Evolutionary conservation across 1,140 invertebrate genomes (phyloP), one percentile per base, ranked within the genome.

Genomic region (Geopemphigus sp.): DNA sequence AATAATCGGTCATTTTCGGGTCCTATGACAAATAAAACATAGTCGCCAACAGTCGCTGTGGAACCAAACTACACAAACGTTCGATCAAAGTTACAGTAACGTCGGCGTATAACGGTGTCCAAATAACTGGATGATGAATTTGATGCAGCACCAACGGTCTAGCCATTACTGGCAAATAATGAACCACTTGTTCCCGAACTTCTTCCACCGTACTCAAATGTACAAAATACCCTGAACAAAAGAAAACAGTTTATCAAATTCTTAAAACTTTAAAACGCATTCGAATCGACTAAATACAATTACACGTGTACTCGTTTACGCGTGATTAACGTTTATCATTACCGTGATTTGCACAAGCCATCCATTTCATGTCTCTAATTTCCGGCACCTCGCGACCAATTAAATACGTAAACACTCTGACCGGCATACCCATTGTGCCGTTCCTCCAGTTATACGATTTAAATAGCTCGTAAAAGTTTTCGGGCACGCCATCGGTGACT

Each of bases 331-430:
- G 50, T 19, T 76, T 39, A 39, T 74, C 81, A 26, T 83, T 85
- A 90, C 92, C 93, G 88, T 90, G 90, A 87, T 99, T 98, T 5
- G 91, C 91, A 86, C 97, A 99, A 59, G 97, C 97, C 92, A 99
- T 99, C 94, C 94, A 97, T 84, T 94, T 92, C 82, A 98, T 93
- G 84, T 98, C 89, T 83, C 90, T 88, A 24, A 92, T 90, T 85
- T 94, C 92, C 11, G 90, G 89, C 26, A 92, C 90, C 87, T 98
- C 96, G 84, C 94, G 90, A 66, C 97, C 96, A 86, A 99, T 95
- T 81, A 98, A 88, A 89, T 98, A 99, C 39, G 98, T 98, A 86
- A 99, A 99, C 81, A 99, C 92, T 83, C 98, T 89, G 15, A 98
- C 94, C 81, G 94, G 91, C 83, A 89, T 87, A 1, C 88, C 88